Percentiles rank a stretch among this genome's conserved stretches.
Evolutionary conservation across 2,113 vertebrate genomes (phyloP).

Genomic region (Herpailurus yagouaroundi): DNA sequence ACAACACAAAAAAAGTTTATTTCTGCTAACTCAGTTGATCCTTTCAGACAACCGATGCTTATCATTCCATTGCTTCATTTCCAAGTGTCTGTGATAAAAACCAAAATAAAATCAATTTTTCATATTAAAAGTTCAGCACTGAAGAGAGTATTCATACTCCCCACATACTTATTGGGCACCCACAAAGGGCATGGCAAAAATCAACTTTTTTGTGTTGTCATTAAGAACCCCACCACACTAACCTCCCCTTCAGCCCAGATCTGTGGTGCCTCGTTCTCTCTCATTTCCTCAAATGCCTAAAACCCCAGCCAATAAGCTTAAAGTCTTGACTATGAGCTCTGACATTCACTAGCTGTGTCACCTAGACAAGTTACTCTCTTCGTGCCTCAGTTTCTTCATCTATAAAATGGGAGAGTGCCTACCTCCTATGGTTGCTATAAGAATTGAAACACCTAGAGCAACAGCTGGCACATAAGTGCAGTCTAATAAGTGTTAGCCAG

Average conservation of each 20-base stretch:
- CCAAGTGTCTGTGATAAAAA: not conserved
- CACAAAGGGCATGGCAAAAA: not conserved
- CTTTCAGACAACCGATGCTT: not conserved
- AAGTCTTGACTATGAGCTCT: not conserved
- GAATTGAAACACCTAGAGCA: not conserved
- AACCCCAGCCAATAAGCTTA: not conserved
- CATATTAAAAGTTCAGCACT: constrained; percentile 5
- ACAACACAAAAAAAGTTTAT: not conserved
- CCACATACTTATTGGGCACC: not conserved
- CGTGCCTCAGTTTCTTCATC: constrained; percentile 12
- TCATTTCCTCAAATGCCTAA: not conserved
- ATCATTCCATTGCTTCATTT: not conserved
- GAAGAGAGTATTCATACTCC: not conserved
- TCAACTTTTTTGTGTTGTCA: not conserved
- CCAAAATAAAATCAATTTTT: constrained; percentile 22
- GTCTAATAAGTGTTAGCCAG: not conserved
- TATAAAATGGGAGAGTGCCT: not conserved
- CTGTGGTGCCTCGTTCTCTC: not conserved
- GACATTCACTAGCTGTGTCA: not conserved
- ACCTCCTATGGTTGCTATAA: not conserved
- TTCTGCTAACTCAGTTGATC: not conserved
- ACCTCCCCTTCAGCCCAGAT: not conserved
- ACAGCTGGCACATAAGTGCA: not conserved
- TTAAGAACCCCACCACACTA: not conserved
- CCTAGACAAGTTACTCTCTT: not conserved